phyloP scores from a whole-genome alignment of 1,140 invertebrate species.

The Brachionus koreanus region DNA sequence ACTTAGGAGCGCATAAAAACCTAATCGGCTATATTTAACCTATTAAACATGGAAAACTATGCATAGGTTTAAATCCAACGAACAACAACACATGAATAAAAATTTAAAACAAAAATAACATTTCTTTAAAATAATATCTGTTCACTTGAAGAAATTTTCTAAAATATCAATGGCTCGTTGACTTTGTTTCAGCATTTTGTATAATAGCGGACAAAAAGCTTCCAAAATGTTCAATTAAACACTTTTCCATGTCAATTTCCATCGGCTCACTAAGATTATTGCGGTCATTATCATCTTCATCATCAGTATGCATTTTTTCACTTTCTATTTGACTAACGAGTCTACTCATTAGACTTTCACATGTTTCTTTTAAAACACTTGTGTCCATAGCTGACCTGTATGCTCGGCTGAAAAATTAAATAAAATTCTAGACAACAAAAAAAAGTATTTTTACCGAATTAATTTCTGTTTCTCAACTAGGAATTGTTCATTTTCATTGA shows the following conservation, averaged over 20 bases:
- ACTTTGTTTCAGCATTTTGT: background rate
- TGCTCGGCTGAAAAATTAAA: background rate
- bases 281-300: background rate
- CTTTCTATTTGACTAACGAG: background rate
- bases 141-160: background rate
- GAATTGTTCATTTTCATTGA: background rate
- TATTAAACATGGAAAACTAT: background rate
- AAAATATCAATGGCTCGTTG: background rate
- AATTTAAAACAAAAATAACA: slow-evolving; percentile 5
- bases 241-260: slow-evolving; percentile 21
- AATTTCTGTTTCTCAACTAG: background rate
- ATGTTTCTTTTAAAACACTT: background rate
- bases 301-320: background rate
- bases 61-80: background rate
- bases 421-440: no score
- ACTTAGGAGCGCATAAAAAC: background rate
- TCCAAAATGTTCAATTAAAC: background rate
- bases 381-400: background rate
- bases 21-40: background rate
- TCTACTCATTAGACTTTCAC: background rate
- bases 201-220: background rate
- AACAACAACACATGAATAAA: background rate
- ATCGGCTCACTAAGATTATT: background rate
- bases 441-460: background rate
- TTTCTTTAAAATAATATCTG: background rate